Evolutionary conservation across 2,113 vertebrate genomes (phyloP).

Genomic region (Haemorhous mexicanus): DNA sequence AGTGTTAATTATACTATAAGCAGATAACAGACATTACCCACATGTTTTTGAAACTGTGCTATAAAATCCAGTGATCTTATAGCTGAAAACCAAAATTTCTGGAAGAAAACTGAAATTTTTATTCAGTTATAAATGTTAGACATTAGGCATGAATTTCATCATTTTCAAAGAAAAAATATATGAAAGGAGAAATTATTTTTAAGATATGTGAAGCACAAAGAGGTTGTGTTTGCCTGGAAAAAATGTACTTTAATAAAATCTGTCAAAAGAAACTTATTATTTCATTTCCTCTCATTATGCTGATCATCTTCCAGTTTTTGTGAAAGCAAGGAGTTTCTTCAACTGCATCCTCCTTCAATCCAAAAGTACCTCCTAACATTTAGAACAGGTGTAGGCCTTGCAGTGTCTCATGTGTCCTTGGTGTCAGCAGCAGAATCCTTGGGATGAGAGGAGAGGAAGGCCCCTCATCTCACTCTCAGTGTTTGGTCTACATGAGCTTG

Average conservation of each 20-base stretch:
- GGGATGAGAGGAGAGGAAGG: not conserved
- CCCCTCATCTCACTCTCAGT: too few relatives aligned
- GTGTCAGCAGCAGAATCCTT: not conserved
- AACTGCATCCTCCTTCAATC: not conserved
- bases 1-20: rapidly evolving
- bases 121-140: not conserved
- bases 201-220: not conserved
- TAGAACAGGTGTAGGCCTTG: not conserved
- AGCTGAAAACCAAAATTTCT: not conserved
- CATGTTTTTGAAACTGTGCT: not conserved
- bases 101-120: not conserved
- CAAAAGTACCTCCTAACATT: not conserved
- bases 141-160: not conserved
- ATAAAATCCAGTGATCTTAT: not conserved
- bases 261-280: not conserved
- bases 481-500: not conserved
- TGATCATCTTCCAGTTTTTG: not conserved
- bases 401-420: not conserved
- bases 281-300: not conserved
- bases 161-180: not conserved
- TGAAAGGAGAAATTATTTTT: not conserved
- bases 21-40: not conserved
- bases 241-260: not conserved
- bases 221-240: not conserved
- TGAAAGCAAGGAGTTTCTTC: not conserved